Evolutionary conservation across 1,140 invertebrate genomes (phyloP), one percentile per base, ranked within the genome.

Genomic region (Macrocentrus cingulum): DNA sequence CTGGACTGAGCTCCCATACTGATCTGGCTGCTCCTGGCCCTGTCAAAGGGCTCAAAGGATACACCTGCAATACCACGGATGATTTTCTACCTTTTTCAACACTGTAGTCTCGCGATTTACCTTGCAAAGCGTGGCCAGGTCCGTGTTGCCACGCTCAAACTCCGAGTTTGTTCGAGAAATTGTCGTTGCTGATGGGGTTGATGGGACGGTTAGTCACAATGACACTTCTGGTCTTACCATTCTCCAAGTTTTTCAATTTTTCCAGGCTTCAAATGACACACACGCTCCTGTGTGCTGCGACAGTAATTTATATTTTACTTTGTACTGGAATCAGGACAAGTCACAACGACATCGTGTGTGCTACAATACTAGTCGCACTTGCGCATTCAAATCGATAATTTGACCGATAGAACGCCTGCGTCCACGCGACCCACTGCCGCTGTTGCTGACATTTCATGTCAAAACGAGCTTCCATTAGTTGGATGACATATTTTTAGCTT

Each of bases 1-100:
- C 80, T 55, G 80, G 76, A 64, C 80, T 81, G 79, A 90, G 80
- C 72, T 89, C 89, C 90, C 90, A 91, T 75, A 91, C 89, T 74
- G 88, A 91, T 72, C 89, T 88, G 70, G 89, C 90, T 69, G 88
- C 88, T 82, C 90, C 90, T 75, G 89, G 89, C 81, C 89, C 90
- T 61, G 89, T 77, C 13, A 77, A 69, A 71, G 78, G 78, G 74
- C 77, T 80, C 52, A 78, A 75, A 34, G 78, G 78, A 68, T 79
- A 80, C 29, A 80, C 77, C 78, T 80, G 36, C 9, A 32, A 37
- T 1, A 7, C 2, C 5, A 22, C 23, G 11, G 8, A 23, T 23
- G 36, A 22, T 15, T 29, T n/a, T n/a, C n/a, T n/a, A n/a, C n/a
- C n/a, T 32, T 23, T 32, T 18, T 11, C 16, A 52, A 1, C n/a